Evolutionary conservation across 2,888 invertebrate species (phyloP).

Genomic region (Amorpha juglandis): DNA sequence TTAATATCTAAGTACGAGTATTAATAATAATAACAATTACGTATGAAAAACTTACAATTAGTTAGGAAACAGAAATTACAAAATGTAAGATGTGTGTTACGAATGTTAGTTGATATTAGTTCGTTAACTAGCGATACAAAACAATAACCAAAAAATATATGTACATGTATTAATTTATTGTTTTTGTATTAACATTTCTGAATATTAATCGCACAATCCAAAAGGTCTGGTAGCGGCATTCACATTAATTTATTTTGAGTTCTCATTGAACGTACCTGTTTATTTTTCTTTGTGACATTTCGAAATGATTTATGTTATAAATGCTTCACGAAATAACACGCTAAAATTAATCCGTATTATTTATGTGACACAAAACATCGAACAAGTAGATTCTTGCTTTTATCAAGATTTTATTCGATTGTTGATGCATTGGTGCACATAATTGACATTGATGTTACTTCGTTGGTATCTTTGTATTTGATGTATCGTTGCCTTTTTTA

Average conservation of each 20-base stretch:
- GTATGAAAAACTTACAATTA: too few relatives aligned
- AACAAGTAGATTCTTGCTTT: constrained; percentile 29
- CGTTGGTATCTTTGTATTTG: not conserved
- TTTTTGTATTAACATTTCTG: constrained; percentile 29
- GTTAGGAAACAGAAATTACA: too few relatives aligned
- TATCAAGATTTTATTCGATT: constrained; percentile 23
- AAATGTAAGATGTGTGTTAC: too few relatives aligned
- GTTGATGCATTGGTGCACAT: constrained; percentile 3
- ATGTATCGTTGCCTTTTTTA: not conserved
- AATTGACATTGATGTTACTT: not conserved
- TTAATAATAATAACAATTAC: too few relatives aligned
- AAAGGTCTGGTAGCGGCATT: constrained; percentile 9
- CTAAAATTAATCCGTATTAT: constrained; percentile 47
- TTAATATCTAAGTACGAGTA: too few relatives aligned
- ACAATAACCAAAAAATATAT: too few relatives aligned
- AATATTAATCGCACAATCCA: constrained; percentile 21
- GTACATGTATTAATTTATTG: constrained; percentile 26
- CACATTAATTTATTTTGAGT: constrained; percentile 25
- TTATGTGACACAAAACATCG: constrained; percentile 40
- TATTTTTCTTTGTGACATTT: constrained; percentile 44
- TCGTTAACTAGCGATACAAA: too few relatives aligned
- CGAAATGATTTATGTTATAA: constrained; percentile 50
- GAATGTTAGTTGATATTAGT: too few relatives aligned
- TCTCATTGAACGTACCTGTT: constrained; percentile 30
- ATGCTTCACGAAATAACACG: constrained; percentile 44